A percentile compares a stretch with the other conserved stretches of the same genome.
Evolutionary conservation across 2,797 vertebrate species (phyloP).

Genomic region (Liasis olivaceus): DNA sequence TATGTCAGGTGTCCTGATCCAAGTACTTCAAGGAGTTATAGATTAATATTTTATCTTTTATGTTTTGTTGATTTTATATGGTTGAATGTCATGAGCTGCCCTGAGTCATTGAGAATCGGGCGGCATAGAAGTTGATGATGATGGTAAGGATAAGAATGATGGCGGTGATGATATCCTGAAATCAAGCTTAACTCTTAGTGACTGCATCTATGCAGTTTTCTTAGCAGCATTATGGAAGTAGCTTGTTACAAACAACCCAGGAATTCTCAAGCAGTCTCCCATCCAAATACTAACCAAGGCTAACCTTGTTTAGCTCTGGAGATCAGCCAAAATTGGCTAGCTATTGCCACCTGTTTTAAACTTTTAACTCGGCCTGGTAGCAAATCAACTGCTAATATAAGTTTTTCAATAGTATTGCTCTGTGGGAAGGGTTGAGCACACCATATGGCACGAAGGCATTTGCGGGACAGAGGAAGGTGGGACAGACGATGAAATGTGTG

Average conservation of each 20-base stretch:
- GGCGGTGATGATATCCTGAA: background rate
- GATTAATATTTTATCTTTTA: background rate
- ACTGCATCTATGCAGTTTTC: background rate
- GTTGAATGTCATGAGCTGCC: background rate
- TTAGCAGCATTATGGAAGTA: background rate
- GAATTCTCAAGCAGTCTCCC: background rate
- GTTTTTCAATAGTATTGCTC: background rate
- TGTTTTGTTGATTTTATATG: background rate
- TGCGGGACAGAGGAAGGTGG: background rate
- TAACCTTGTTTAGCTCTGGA: background rate
- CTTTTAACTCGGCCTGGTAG: background rate
- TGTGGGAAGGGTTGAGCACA: background rate
- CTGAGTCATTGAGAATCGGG: background rate
- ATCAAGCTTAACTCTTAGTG: background rate
- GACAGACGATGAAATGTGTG: background rate
- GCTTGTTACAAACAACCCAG: background rate
- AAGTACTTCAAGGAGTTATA: background rate
- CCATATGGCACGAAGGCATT: background rate
- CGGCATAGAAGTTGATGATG: background rate
- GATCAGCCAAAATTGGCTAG: background rate
- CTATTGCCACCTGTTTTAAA: background rate
- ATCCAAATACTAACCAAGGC: background rate
- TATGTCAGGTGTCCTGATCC: background rate
- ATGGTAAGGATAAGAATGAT: no score
- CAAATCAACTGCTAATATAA: background rate